Conservation (phyloP, 2,797 vertebrate genomes). For the Orestias chungarensis region DNA sequence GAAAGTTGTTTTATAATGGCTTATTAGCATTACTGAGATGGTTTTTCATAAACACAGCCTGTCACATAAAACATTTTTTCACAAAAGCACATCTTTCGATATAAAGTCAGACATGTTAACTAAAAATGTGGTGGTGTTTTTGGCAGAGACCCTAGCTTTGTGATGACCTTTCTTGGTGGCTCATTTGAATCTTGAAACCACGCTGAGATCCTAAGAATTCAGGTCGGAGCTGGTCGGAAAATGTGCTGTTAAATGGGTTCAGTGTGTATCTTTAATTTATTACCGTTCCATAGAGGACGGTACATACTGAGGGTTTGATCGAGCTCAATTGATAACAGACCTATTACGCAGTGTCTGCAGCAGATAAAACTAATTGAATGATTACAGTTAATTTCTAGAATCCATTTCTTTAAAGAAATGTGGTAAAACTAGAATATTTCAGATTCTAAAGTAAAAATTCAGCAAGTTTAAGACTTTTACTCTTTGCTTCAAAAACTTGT, state of each 20-base stretch:
- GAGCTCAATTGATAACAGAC: not conserved
- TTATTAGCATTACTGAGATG: too few relatives aligned
- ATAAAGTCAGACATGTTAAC: too few relatives aligned
- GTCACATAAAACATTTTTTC: too few relatives aligned
- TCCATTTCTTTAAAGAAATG: not conserved
- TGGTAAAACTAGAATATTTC: not conserved
- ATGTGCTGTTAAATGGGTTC: not conserved
- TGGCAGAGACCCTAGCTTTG: too few relatives aligned
- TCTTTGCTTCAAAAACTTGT: not conserved
- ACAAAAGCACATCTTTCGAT: too few relatives aligned
- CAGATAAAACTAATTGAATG: not conserved
- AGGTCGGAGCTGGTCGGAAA: not conserved
- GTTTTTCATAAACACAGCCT: too few relatives aligned
- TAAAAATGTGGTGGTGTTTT: too few relatives aligned
- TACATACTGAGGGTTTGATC: not conserved
- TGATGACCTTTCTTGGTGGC: not conserved
- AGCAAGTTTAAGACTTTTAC: not conserved
- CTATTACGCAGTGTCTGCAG: conserved; percentile 2
- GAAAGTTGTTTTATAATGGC: too few relatives aligned
- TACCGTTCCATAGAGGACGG: not conserved
- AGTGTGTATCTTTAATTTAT: not conserved
- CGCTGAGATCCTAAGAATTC: too few relatives aligned
- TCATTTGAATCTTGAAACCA: not conserved
- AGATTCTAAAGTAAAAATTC: not conserved
- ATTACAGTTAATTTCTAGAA: not conserved